Conservation (phyloP, 1,140 invertebrate species). For the Uloborus diversus region DNA sequence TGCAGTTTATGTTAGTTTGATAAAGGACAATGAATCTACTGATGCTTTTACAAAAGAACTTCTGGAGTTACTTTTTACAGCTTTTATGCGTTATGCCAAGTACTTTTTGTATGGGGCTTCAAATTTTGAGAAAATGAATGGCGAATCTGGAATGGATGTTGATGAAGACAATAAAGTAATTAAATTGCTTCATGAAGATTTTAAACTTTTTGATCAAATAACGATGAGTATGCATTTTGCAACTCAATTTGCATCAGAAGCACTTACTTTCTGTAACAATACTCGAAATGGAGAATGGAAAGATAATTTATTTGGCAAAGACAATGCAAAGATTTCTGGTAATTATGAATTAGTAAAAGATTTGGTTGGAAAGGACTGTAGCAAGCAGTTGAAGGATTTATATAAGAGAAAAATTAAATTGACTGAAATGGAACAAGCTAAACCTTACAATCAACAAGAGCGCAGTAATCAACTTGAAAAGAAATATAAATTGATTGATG, state of each 20-base stretch:
- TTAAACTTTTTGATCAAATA: constrained; percentile 42
- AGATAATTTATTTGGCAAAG: constrained; percentile 39
- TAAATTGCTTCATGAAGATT: constrained; percentile 43
- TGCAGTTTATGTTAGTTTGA: constrained; percentile 49
- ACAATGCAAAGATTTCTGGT: no score
- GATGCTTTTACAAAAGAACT: constrained; percentile 43
- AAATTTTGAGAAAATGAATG: constrained; percentile 10
- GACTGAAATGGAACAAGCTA: not conserved
- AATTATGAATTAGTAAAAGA: no score
- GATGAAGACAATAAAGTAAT: constrained; percentile 3
- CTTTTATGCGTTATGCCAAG: constrained; percentile 28
- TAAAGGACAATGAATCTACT: constrained; percentile 44
- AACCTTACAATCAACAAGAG: not conserved
- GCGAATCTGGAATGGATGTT: constrained; percentile 2
- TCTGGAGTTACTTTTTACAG: constrained; percentile 39
- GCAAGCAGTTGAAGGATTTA: constrained; percentile 12
- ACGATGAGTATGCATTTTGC: constrained; percentile 32
- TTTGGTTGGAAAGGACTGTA: constrained; percentile 26
- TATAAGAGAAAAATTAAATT: constrained; percentile 39
- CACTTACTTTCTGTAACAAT: constrained; percentile 30
- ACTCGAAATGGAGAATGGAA: constrained; percentile 44
- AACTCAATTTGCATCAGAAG: constrained; percentile 36
- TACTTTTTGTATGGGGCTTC: constrained; percentile 17
- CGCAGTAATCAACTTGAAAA: constrained; percentile 24
- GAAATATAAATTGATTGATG: constrained; percentile 51